phyloP scores from a whole-genome alignment of 2,113 vertebrate genomes.

The Seriola rivoliana region DNA sequence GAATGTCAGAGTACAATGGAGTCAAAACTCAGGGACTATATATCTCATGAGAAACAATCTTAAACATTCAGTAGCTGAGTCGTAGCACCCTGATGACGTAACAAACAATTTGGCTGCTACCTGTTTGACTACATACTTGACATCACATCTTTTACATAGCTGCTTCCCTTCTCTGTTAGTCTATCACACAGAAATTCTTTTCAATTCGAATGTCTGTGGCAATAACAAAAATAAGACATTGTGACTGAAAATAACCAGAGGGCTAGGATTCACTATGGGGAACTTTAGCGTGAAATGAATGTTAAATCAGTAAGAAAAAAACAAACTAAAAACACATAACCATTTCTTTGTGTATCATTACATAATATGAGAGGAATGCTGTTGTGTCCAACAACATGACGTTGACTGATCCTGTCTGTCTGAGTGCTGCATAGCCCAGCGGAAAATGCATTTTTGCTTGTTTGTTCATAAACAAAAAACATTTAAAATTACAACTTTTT shows the following conservation, averaged over 20 bases:
- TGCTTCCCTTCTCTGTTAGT: constrained; percentile 1
- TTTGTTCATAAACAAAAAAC: not conserved
- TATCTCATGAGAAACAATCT: not conserved
- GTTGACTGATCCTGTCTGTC: not conserved
- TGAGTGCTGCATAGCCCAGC: not conserved
- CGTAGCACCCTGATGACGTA: not conserved
- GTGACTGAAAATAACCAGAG: not conserved
- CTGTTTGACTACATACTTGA: constrained; percentile 75
- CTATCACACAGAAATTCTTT: constrained; percentile 14
- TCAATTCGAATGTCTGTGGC: not conserved
- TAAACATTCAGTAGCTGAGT: not conserved
- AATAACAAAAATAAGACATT: not conserved
- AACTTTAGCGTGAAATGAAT: no score
- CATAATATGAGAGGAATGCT: constrained; percentile 28
- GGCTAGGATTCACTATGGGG: not conserved
- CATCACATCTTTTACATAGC: not conserved
- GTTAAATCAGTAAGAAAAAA: not conserved
- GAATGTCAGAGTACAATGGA: not conserved
- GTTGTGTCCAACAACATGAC: constrained; percentile 15
- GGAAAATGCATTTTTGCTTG: no score
- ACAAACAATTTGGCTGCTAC: constrained; percentile 51
- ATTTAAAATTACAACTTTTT: not conserved
- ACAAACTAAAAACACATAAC: not conserved
- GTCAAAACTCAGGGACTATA: not conserved
- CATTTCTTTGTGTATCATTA: constrained; percentile 23